Evolutionary conservation across 2,888 invertebrate species (phyloP).

Genomic region (Aethes cnicana): DNA sequence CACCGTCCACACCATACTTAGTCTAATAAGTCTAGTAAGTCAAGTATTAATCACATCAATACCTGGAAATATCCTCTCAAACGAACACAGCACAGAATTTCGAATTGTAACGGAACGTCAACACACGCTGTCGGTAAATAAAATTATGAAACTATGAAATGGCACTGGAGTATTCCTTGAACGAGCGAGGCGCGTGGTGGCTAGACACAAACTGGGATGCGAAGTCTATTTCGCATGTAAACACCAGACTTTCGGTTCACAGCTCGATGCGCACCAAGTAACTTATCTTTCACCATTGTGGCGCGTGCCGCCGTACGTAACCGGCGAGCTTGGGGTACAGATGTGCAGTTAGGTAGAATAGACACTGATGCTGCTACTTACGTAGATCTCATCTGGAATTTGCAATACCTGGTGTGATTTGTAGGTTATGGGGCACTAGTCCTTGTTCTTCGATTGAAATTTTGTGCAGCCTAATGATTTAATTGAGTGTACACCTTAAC

Average conservation of each 20-base stretch:
- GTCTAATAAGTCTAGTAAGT: background rate
- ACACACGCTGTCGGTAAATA: conserved; percentile 9
- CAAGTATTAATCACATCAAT: background rate
- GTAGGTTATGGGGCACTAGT: too few relatives aligned
- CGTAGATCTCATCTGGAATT: too few relatives aligned
- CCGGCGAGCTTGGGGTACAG: conserved; percentile 46
- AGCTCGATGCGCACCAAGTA: conserved; percentile 80
- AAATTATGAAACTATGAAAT: conserved; percentile 37
- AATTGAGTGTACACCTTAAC: too few relatives aligned
- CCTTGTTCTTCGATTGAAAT: too few relatives aligned
- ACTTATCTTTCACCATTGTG: conserved; percentile 82
- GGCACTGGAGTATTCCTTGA: conserved; percentile 43
- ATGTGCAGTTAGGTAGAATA: conserved; percentile 48
- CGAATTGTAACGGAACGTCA: conserved; percentile 29
- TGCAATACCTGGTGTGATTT: too few relatives aligned
- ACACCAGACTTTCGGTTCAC: conserved; percentile 81
- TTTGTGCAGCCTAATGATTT: too few relatives aligned
- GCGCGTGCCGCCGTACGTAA: conserved; percentile 68
- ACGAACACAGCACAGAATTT: conserved; percentile 33
- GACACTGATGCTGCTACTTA: background rate
- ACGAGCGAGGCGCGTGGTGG: conserved; percentile 64
- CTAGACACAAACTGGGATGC: conserved; percentile 71
- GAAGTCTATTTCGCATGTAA: conserved; percentile 74
- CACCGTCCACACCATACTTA: too few relatives aligned
- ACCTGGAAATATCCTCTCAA: conserved; percentile 18